Evolutionary conservation across 2,888 invertebrate species (phyloP), one percentile per base, ranked within the genome.

Genomic region (Tiphia femorata): DNA sequence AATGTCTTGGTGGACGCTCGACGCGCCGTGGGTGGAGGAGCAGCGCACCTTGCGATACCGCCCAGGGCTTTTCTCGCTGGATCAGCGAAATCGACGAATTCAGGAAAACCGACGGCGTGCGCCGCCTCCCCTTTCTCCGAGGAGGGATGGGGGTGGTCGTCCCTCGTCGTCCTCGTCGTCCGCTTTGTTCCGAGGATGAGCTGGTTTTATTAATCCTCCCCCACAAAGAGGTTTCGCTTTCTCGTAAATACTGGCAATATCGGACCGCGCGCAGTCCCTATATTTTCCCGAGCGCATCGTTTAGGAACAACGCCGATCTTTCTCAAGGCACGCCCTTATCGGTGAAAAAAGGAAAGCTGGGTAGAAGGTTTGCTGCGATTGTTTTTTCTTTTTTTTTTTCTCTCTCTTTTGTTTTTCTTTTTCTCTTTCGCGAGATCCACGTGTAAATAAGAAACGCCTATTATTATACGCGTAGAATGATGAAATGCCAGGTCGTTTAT

Each of bases 201-300:
- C 82, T 77, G 79, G 64, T 75, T 80, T 82, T 81, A 82, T 82
- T 81, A 82, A 82, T 80, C 79, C n/a, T 73, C 60, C 63, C 70
- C 67, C 59, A 68, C 76, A 69, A 76, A 75, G 72, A 68, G 75
- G 66, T 71, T 67, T 72, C 60, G 62, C 58, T 68, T 70, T 75
- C 70, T 71, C 62, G 68, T 67, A 75, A 75, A 75, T 75, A 73
- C 70, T 60, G 59, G 65, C 70, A 68, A 70, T 70, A 70, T 71
- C 54, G 71, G 61, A n/a, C n/a, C n/a, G n/a, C n/a, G n/a, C n/a
- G n/a, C n/a, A n/a, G n/a, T n/a, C n/a, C n/a, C n/a, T n/a, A n/a
- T n/a, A n/a, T n/a, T n/a, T n/a, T n/a, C n/a, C n/a, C n/a, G n/a
- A n/a, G n/a, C n/a, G n/a, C n/a, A n/a, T n/a, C n/a, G n/a, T n/a